Evolutionary conservation across 2,888 invertebrate species (phyloP), one percentile per base, ranked within the genome.

Genomic region (Orthosia gothica): DNA sequence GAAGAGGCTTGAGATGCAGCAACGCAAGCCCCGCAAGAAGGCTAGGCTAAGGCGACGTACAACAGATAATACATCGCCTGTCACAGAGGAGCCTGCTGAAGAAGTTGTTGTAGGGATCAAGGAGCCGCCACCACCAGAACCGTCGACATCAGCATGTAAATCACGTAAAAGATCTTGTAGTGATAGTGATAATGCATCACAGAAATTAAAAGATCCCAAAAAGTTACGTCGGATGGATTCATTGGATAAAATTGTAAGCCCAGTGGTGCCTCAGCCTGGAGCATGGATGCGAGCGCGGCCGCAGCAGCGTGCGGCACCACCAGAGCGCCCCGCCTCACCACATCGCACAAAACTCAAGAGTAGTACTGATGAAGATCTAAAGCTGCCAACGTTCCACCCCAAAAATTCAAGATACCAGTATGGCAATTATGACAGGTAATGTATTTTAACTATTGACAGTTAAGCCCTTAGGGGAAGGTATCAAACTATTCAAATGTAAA

Each of bases 231-330:
- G 98, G 68, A 96, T 98, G 92, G 98, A 98, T 88, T 97, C 97
- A 0, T 97, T 98, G 95, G 99, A 99, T 92, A 99, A 98, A 94
- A 99, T 99, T 86, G 99, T 99, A 18, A 99, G 99, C 90, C 99
- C 99, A 0, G 99, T 99, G 52, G 98, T 99, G 75, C 99, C 98
- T 13, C 99, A 99, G 92, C 99, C 99, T 0, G 98, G 98, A 4
- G 98, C 98, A 0, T 98, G 98, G 98, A 98, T 98, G 93, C 96
- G 98, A 16, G 94, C 95, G 0, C 88, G 95, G 64, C 94, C 94
- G 0, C 95, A 95, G 79, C 90, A 93, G 77, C 94, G 93, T 50
- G 89, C 87, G 23, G 96, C 80, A 75, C 96, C 86, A 81, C 96
- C 94, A 0, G 96, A 93, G 92, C 95, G 94, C 59, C 97, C 94